Base-by-base conservation (phyloP, 1,140 invertebrate genomes). In the Brachionus asplanchnoidis region DNA sequence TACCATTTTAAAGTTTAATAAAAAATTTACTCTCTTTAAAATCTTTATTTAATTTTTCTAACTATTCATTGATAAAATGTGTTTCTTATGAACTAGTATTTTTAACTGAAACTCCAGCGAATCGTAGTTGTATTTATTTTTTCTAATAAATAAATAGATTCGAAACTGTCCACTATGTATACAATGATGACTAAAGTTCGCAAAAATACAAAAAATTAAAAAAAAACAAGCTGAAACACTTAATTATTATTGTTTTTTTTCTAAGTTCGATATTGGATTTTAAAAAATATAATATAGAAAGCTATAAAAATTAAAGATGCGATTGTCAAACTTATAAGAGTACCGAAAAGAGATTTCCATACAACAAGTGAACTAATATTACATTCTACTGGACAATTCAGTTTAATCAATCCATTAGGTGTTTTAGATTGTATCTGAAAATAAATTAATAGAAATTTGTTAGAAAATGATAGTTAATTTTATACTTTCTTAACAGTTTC, bases 271-370 rank as follows among this genome's bases (percentile, higher is more conserved):
- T 65, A 82, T 32, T 82, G 50, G 44, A 82, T 17, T 46, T 65
- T 82, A 42, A 40, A 68, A 65, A 82, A 65, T 65, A 82, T 7
- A 28, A 82, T 65, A 36, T 82, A 82, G 12, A 23, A 53, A 65
- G 17, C 28, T 17, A 65, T 20, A 56, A 82, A 82, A 2, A 82
- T 20, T 7, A 82, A 5, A 12, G 79, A 65, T 3, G 23, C 53
- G 1, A 23, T 20, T 17, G 65, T 42, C 8, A 82, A 36, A 44
- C 79, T 32, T 3, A 65, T 9, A 17, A 68, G 12, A 26, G 20
- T 50, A 1, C 50, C 50, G 32, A 82, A 82, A 4, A 68, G 32
- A 11, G 79, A 68, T 42, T 44, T 82, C 73, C 42, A 77, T 50
- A 77, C 42, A 11, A 46, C 23, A 12, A 46, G 20, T 50, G 73